phyloP scores from a whole-genome alignment of 2,113 vertebrate genomes.

The Chaetura pelagica region DNA sequence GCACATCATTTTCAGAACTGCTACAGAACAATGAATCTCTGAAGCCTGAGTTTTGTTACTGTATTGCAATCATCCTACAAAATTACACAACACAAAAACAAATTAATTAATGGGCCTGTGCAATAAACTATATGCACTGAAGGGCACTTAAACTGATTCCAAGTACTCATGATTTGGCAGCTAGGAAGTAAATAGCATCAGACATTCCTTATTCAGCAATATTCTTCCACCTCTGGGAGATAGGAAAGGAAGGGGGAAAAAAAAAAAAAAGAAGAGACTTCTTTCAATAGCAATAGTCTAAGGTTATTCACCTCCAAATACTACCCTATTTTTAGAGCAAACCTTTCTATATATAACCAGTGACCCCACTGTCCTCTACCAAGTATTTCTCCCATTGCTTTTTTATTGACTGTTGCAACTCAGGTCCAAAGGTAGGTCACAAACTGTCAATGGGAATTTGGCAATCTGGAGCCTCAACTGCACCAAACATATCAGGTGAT shows the following conservation, averaged over 20 bases:
- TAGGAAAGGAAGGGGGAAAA: background rate
- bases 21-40: background rate
- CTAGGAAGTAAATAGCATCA: background rate
- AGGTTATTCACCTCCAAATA: slow-evolving; percentile 2
- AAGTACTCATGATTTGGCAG: background rate
- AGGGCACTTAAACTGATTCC: background rate
- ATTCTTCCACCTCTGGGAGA: background rate
- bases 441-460: background rate
- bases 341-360: slow-evolving; percentile 39
- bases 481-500: background rate
- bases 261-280: background rate
- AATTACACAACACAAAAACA: background rate
- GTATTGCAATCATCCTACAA: background rate
- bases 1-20: background rate
- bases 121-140: background rate
- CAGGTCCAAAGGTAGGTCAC: background rate
- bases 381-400: slow-evolving; percentile 16
- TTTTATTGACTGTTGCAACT: slow-evolving; percentile 1
- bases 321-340: slow-evolving; percentile 36
- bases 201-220: slow-evolving; percentile 3
- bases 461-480: background rate
- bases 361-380: background rate
- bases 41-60: background rate
- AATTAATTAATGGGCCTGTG: background rate
- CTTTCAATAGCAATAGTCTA: slow-evolving; percentile 32